Conservation (phyloP, 2,888 invertebrate genomes). For the Labia minor region DNA sequence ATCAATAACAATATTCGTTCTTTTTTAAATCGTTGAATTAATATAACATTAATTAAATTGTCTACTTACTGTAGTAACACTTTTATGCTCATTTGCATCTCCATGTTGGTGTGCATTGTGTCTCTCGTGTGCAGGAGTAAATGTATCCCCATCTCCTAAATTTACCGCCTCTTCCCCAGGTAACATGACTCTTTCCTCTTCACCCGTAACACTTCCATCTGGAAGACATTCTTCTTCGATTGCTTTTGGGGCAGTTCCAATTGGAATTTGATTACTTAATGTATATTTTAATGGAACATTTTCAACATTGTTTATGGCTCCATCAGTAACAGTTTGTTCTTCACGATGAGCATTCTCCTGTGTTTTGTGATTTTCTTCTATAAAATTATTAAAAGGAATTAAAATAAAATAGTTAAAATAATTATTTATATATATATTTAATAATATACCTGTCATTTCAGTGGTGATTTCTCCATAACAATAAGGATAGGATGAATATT, state of each 20-base stretch:
- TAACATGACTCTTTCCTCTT: neutral
- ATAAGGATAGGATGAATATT: slow-evolving; percentile 79
- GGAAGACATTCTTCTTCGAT: neutral
- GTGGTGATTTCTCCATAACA: slow-evolving; percentile 76
- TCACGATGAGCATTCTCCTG: neutral
- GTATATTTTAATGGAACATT: neutral
- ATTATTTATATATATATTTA: slow-evolving; percentile 15
- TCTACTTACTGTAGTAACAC: neutral
- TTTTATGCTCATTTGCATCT: neutral
- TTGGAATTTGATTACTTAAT: neutral
- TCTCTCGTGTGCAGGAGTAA: neutral
- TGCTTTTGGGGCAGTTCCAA: neutral
- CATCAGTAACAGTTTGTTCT: neutral
- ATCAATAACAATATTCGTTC: no score
- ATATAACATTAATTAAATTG: no score
- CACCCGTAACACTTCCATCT: neutral
- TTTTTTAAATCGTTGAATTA: no score
- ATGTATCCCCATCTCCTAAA: neutral
- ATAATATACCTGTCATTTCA: slow-evolving; percentile 43
- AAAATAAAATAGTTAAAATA: slow-evolving; percentile 9
- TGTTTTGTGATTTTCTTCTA: slow-evolving; percentile 35
- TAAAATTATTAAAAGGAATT: slow-evolving; percentile 9
- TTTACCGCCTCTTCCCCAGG: neutral
- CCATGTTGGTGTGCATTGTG: neutral
- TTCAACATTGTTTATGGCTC: neutral